Evolutionary conservation across 2,113 vertebrate species (phyloP).

Genomic region (Dasyornis broadbenti): DNA sequence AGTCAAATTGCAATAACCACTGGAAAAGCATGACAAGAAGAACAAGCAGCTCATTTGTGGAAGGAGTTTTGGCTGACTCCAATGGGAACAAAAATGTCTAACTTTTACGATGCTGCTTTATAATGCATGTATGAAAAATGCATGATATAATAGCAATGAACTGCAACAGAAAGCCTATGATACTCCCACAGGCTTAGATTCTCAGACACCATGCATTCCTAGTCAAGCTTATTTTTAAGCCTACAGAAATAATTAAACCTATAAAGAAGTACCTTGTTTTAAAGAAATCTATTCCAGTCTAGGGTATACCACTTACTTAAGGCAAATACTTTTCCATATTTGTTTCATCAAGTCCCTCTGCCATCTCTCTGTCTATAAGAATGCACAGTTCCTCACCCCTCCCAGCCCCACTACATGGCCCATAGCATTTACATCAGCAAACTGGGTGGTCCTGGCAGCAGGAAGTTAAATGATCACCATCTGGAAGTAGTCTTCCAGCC

Average conservation of each 20-base stretch:
- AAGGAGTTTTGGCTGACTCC: background rate
- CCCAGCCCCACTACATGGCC: background rate
- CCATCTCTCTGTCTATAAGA: background rate
- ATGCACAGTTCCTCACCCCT: background rate
- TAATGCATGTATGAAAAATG: background rate
- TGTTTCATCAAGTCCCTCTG: background rate
- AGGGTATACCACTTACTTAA: background rate
- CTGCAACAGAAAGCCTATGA: background rate
- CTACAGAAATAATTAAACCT: background rate
- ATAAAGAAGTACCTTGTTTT: background rate
- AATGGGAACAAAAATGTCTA: background rate
- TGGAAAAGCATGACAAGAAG: background rate
- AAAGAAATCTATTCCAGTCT: background rate
- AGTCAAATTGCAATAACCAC: background rate
- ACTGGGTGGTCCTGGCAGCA: background rate
- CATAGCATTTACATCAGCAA: background rate
- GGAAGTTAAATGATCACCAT: background rate
- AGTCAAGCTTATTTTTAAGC: background rate
- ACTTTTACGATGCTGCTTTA: background rate
- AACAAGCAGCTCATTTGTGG: background rate
- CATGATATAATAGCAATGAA: background rate
- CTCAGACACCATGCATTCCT: background rate
- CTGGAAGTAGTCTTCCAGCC: slow-evolving; percentile 9
- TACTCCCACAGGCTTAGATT: background rate
- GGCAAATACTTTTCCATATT: background rate